Evolutionary conservation across 2,888 invertebrate species (phyloP), one percentile per base, ranked within the genome.

Genomic region (Selenia dentaria): DNA sequence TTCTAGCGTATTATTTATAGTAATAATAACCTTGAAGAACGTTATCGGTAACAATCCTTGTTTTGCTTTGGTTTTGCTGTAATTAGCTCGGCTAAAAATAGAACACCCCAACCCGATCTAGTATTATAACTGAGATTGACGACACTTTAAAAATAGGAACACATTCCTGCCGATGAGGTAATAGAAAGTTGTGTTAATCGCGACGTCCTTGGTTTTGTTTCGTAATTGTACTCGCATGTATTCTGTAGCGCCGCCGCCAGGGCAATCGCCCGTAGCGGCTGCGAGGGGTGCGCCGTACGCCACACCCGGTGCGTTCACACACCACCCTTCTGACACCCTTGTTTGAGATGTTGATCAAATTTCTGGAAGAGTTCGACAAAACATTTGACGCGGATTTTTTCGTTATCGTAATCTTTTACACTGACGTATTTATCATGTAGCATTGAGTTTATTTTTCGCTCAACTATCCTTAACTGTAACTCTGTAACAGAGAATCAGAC

Each of bases 231-330:
- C 31, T 46, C 0, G 11, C 24, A 11, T 24, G 33, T 42, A 48
- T 37, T 37, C 47, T 33, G 41, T 37, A 37, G 22, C 13, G 65
- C 60, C 22, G 22, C 8, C 61, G 22, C 22, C 22, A 64, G 64
- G 63, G 72, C 74, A 70, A 79, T 79, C 69, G 78, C 69, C 75
- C 70, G 67, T 66, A 66, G 74, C 75, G 70, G 72, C 75, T 68
- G 67, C 68, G 69, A 70, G 43, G 50, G 52, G 50, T 65, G 67
- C 62, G 69, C 70, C 72, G 50, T 65, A 67, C 62, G 69, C 70
- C 72, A 75, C 75, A 71, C 72, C 74, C 75, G 74, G 71, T 60
- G 62, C 72, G 74, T 79, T 83, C 82, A 70, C 80, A 81, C 77
- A 75, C 62, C 71, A 65, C 75, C 76, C 74, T 65, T 69, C 60